phyloP scores from a whole-genome alignment of 2,113 vertebrate genomes.

The Porphyrio hochstetteri region DNA sequence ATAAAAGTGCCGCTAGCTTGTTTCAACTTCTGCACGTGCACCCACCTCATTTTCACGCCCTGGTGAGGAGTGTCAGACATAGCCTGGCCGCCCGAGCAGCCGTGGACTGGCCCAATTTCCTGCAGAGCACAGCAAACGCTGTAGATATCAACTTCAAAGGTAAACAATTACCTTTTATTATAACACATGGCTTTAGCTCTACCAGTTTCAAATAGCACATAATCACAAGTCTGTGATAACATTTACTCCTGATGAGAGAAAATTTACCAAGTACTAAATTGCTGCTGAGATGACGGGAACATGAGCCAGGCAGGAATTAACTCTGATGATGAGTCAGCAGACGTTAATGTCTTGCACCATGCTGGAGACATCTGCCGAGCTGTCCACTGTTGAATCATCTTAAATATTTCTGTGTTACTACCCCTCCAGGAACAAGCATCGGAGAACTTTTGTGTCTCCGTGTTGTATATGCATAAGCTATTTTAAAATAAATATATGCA shows the following conservation, averaged over 20 bases:
- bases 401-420: constrained; percentile 43
- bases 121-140: not conserved
- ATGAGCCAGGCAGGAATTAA: constrained; percentile 60
- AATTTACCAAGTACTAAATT: constrained; percentile 63
- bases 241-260: constrained; percentile 67
- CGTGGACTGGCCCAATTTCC: constrained; percentile 22
- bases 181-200: constrained; percentile 60
- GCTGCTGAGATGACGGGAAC: constrained; percentile 63
- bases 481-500: constrained; percentile 65
- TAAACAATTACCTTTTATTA: constrained; percentile 73
- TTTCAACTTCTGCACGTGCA: not conserved
- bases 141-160: constrained; percentile 54
- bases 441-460: constrained; percentile 16
- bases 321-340: constrained; percentile 57
- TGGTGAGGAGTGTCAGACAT: not conserved
- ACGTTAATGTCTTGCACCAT: constrained; percentile 31
- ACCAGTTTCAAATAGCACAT: constrained; percentile 63
- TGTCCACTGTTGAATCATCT: constrained; percentile 61
- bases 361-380: constrained; percentile 52
- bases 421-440: constrained; percentile 29
- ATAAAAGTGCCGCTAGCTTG: not conserved
- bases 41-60: not conserved
- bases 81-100: not conserved
- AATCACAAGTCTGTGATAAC: constrained; percentile 65
- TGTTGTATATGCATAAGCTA: constrained; percentile 48